Conservation (phyloP, 1,140 invertebrate genomes). For the Psilanteris sp. region DNA sequence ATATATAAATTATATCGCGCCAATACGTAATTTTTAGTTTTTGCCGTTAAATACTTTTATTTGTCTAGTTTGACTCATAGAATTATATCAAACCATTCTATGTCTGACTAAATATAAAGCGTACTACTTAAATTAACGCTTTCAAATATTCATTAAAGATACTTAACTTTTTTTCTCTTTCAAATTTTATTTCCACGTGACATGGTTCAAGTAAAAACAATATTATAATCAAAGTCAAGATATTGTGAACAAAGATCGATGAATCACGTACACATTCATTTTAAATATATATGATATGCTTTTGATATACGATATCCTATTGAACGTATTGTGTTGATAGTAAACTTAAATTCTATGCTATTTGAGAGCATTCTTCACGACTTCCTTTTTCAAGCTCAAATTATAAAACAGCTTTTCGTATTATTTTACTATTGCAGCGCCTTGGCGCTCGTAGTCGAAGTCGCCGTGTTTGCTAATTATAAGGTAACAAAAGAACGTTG, state of each 20-base stretch:
- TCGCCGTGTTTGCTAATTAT: slow-evolving; percentile 59
- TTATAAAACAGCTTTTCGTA: slow-evolving; percentile 27
- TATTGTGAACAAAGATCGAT: background rate
- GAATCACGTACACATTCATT: slow-evolving; percentile 21
- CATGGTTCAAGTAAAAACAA: background rate
- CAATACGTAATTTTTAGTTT: too few species aligned
- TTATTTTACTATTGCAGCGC: slow-evolving; percentile 45
- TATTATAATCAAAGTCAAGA: slow-evolving; percentile 4
- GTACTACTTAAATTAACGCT: slow-evolving; percentile 24
- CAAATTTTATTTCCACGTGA: background rate
- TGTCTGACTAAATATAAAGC: slow-evolving; percentile 1
- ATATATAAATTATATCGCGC: too few species aligned
- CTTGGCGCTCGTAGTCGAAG: slow-evolving; percentile 25
- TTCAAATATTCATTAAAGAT: too few species aligned
- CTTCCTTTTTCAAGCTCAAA: slow-evolving; percentile 30
- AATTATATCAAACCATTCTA: too few species aligned
- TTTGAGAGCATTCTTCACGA: slow-evolving; percentile 7
- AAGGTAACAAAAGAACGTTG: slow-evolving; percentile 64
- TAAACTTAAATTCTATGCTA: slow-evolving; percentile 24
- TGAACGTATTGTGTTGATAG: slow-evolving; percentile 30
- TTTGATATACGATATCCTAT: slow-evolving; percentile 23
- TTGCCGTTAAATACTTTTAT: too few species aligned
- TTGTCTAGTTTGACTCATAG: too few species aligned
- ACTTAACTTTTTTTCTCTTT: too few species aligned
- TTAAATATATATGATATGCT: slow-evolving; percentile 4